Evolutionary conservation across 2,888 invertebrate species (phyloP).

Genomic region (Xiphydria camelus): DNA sequence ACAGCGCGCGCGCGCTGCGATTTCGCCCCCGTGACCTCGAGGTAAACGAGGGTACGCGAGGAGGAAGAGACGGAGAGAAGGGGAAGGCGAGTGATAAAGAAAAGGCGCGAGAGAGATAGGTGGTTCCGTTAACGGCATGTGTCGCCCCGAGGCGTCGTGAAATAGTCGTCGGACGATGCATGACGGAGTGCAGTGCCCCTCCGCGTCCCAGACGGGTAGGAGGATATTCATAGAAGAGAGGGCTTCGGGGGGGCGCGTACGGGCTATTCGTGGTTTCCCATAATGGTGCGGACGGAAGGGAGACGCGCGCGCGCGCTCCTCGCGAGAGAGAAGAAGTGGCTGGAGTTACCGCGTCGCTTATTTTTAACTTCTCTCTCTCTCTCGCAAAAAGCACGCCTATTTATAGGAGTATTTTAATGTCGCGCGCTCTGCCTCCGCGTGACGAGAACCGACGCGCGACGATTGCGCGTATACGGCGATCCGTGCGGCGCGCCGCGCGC

Average conservation of each 20-base stretch:
- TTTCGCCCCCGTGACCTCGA: no score
- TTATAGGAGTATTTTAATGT: conserved; percentile 19
- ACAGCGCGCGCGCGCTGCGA: no score
- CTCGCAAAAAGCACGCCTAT: conserved; percentile 28
- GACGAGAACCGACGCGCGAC: conserved; percentile 8
- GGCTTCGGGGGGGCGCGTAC: conserved; percentile 45
- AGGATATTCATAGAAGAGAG: conserved; percentile 54
- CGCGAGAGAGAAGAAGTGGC: no score
- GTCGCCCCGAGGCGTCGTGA: no score
- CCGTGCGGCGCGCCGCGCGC: conserved; percentile 13
- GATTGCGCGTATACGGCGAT: conserved; percentile 13
- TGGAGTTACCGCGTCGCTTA: conserved; percentile 31
- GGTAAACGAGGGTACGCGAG: no score
- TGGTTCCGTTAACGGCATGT: no score
- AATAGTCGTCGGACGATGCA: no score
- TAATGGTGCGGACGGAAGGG: conserved; percentile 34
- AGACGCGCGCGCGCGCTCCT: no score
- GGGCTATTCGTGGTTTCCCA: conserved; percentile 53
- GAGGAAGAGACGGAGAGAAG: no score
- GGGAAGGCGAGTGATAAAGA: no score
- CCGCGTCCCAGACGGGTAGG: conserved; percentile 26
- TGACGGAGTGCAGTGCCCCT: conserved; percentile 43
- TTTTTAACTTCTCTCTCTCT: conserved; percentile 31
- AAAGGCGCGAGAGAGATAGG: no score
- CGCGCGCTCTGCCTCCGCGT: background rate